These are phyloP conservation scores for Psittacula echo DNA, from an alignment of 2,797 vertebrate genomes.

Conservation along the genomic window DNA sequence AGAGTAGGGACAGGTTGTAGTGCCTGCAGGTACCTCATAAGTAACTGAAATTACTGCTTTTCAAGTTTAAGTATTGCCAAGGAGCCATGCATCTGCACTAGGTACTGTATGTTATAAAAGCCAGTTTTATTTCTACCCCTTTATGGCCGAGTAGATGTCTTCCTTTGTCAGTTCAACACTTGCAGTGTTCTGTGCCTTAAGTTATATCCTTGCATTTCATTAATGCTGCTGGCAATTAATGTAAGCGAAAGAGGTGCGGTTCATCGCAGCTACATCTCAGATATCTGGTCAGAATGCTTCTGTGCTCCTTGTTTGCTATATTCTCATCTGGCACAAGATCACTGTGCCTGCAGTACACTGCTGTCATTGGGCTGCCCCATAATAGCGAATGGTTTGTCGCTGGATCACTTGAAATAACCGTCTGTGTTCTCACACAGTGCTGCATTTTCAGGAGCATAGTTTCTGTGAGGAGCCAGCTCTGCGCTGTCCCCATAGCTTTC, in stretches of 20 bases:
- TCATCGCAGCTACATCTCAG: not conserved
- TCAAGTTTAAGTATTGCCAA: not conserved
- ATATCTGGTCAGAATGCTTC: not conserved
- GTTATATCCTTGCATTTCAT: not conserved
- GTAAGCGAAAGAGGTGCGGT: not conserved
- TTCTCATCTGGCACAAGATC: not conserved
- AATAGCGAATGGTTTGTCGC: not conserved
- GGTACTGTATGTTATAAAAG: not conserved
- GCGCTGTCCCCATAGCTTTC: not conserved
- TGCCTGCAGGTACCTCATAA: not conserved
- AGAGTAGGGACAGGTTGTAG: not conserved
- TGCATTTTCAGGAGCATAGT: not conserved
- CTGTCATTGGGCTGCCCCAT: not conserved
- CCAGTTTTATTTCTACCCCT: not conserved
- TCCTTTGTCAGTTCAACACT: not conserved
- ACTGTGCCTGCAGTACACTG: not conserved
- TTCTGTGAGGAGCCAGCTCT: not conserved
- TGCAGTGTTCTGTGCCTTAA: not conserved
- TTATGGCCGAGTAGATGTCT: not conserved
- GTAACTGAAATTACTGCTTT: not conserved
- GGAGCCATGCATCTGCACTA: not conserved
- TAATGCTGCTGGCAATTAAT: not conserved
- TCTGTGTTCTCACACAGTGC: rapidly evolving
- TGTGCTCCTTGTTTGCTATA: not conserved
- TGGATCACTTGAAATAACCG: not conserved